Base-by-base conservation (phyloP, 2,113 vertebrate species). In the Telmatochromis brachygnathus region DNA sequence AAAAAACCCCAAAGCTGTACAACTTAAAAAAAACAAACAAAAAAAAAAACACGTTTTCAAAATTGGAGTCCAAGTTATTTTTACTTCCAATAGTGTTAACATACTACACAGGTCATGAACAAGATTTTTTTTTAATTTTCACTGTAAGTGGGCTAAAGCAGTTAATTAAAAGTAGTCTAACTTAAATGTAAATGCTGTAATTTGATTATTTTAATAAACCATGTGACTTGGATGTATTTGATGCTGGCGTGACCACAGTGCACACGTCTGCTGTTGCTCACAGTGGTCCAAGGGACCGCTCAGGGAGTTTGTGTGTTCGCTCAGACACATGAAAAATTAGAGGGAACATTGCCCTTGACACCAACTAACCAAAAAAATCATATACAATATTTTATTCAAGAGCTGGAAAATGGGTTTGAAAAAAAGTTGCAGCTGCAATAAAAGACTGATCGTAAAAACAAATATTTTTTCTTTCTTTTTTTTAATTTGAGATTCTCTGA, bases 401-500 rank as follows among this genome's bases (percentile, higher is more conserved):
- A 70, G 7, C n/a, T 65, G 60, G 30, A 65, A 65, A 35, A 65
- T 19, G 17, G 17, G 30, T 12, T 35, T 11, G 17, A 65, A 65
- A 35, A 62, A 35, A 45, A 26, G 21, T 26, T 26, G 9, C 39
- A 47, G 70, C 70, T 12, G 42, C 42, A 13, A 17, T 35, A 7
- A 30, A 37, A 5, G 2, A 6, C 12, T 82, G n/a, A 35, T 35
- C 5, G 23, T 42, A 7, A 87, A 83, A 60, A 82, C 7, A 49
- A n/a, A 4, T 15, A 5, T 28, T 2, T 60, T 47, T 7, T 15
- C 1, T 26, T 5, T 21, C 12, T 65, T 28, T 56, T 80, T 42
- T 82, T 55, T 5, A 12, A 73, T 88, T 92, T 88, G 26, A 35
- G 55, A 55, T 82, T 23, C 13, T 54, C 56, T 81, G 51, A 83